Evolutionary conservation across 2,888 invertebrate genomes (phyloP), one percentile per base, ranked within the genome.

Genomic region (Sinotaia quadrata): DNA sequence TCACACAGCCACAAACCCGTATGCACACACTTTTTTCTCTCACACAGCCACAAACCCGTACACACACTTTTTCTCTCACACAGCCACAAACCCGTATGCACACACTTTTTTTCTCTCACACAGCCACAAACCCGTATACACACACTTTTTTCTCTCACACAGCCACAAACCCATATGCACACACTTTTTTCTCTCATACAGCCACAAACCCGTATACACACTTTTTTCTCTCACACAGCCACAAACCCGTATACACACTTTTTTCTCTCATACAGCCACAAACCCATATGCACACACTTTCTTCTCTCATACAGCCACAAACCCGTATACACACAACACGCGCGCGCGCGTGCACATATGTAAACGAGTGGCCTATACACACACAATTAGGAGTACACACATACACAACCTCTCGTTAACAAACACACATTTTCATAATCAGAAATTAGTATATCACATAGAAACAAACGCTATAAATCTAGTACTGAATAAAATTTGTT

Each of bases 231-330:
- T 21, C 49, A 49, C 49, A 49, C 49, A 49, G 4, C n/a, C 49
- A 49, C 7, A 49, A 5, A 5, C 49, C 7, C 49, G 24, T 24
- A 49, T 24, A 49, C 49, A 49, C 49, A 49, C 49, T n/a, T n/a
- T n/a, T n/a, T n/a, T 21, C 49, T 21, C 49, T 21, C 49, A 49
- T 24, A 49, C 49, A 49, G 21, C n/a, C 49, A 49, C 49, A 49
- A n/a, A 49, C 49, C n/a, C 49, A 49, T 24, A 49, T 24, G 24
- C 49, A 49, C 49, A 49, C 49, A 49, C 49, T 21, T 24, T 21
- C 49, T 21, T 18, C 10, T 18, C 7, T 7, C 7, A 49, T 18
- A 10, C 49, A 49, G 21, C 49, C n/a, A 49, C n/a, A 49, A 5
- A 5, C 49, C n/a, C n/a, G 24, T 18, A 18, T 24, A 49, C 49